Percentiles rank a stretch among this genome's conserved stretches.
These are phyloP conservation scores for Myripristis jacobus DNA, from an alignment of 2,797 vertebrate genomes.

Conservation along the genomic window DNA sequence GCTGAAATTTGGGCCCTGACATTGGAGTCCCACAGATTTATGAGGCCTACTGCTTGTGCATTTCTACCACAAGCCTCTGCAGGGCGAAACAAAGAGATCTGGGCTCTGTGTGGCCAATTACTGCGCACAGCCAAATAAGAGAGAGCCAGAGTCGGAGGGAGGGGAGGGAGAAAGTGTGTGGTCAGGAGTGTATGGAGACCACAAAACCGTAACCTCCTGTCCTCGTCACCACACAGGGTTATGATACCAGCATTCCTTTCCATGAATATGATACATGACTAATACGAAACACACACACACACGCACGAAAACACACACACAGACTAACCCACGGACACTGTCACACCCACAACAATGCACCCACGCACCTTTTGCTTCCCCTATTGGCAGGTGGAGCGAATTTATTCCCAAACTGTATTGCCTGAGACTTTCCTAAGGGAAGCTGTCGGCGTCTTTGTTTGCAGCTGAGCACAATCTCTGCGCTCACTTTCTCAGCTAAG, in stretches of 20 bases:
- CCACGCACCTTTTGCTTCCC: constrained; percentile 9
- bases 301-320: not conserved
- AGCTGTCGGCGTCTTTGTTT: constrained; percentile 5
- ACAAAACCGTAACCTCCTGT: constrained; percentile 59
- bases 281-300: constrained; percentile 31
- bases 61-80: constrained; percentile 80
- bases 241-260: constrained; percentile 51
- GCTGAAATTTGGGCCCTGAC: constrained; percentile 76
- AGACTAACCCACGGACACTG: constrained; percentile 17
- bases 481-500: constrained; percentile 1
- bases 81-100: constrained; percentile 79
- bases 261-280: constrained; percentile 39
- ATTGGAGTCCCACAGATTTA: constrained; percentile 80
- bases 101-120: constrained; percentile 81
- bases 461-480: too few species aligned
- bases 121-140: constrained; percentile 65
- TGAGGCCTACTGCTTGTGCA: constrained; percentile 77
- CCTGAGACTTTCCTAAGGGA: constrained; percentile 1
- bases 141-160: constrained; percentile 43
- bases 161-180: constrained; percentile 53
- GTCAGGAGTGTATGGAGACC: constrained; percentile 60
- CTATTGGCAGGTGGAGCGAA: constrained; percentile 52
- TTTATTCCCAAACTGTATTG: not conserved
- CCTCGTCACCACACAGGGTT: constrained; percentile 36
- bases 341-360: constrained; percentile 18